These are phyloP conservation scores for Chionis minor DNA, from an alignment of 2,113 vertebrate genomes.

Conservation along the genomic window DNA sequence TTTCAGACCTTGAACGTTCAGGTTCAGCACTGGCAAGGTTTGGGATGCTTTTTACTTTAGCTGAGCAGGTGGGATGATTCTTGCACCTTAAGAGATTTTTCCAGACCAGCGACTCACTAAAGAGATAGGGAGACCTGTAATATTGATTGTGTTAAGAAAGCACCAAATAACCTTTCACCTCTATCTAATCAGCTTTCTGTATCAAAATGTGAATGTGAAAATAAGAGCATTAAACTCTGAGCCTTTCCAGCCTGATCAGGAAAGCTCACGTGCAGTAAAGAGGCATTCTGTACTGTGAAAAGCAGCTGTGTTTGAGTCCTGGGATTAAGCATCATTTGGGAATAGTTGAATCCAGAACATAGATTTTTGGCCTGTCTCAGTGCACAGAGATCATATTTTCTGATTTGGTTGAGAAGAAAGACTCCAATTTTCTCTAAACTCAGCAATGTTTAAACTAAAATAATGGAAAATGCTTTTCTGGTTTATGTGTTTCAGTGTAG, in stretches of 20 bases:
- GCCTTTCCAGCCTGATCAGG: background rate
- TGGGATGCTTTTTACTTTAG: background rate
- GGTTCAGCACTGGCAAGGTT: background rate
- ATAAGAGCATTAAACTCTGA: conserved; percentile 5
- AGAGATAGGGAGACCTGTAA: background rate
- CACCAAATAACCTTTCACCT: background rate
- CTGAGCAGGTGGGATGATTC: background rate
- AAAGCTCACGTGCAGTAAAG: background rate
- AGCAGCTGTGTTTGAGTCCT: background rate
- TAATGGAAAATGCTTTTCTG: background rate
- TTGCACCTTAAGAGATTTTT: background rate
- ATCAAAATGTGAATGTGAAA: background rate
- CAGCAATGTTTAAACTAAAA: background rate
- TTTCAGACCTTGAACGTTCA: background rate
- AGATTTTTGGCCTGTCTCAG: background rate
- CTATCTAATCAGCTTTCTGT: background rate
- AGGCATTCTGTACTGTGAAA: background rate
- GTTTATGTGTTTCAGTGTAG: background rate
- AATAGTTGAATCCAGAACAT: background rate
- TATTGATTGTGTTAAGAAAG: background rate
- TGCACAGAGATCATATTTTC: background rate
- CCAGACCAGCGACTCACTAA: background rate
- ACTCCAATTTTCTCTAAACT: background rate
- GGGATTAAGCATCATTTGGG: background rate
- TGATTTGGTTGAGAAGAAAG: background rate